Base-by-base conservation (phyloP, 2,113 vertebrate genomes). In the Donacobius atricapilla region DNA sequence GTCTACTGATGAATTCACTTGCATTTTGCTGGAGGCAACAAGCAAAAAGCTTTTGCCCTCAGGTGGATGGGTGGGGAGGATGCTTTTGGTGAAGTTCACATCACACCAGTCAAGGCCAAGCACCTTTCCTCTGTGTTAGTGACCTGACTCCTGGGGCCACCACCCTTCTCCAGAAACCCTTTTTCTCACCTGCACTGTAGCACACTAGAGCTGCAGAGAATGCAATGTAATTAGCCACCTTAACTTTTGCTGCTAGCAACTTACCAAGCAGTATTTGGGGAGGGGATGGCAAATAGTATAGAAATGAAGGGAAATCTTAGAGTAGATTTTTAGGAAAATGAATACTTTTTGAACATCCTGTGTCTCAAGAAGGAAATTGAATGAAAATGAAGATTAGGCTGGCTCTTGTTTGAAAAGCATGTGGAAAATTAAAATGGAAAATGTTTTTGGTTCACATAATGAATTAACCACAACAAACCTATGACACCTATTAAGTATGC, bases 231-330 rank as follows among this genome's bases (percentile, higher is more conserved):
- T 95, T 92, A 92, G 81, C 79, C 78, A 90, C 37, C 87, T 95
- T 25, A 84, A 66, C 11, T 72, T 96, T 88, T 93, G 66, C 77
- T 96, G 88, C 93, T 87, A 86, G 80, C 56, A 75, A 39, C 48
- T 39, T 72, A 53, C 91, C 83, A 95, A 94, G 73, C 13, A 44
- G 44, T 18, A 53, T 91, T 93, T 88, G 45, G n/a, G 51, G 45
- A 89, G 20, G 57, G 9, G 42, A 45, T 47, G 33, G 3, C 23
- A 3, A 35, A 81, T 7, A 37, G 25, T 23, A 53, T 10, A 65
- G n/a, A 87, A 86, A 80, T 12, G 1, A 68, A 85, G 37, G 57
- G 45, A 83, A 90, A 71, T 39, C 28, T 83, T 58, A 24, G 66
- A 65, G 23, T 2, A 48, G 48, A 53, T 25, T 39, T 30, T 85